phyloP scores from a whole-genome alignment of 2,888 invertebrate species.

The Synanthedon formicaeformis region DNA sequence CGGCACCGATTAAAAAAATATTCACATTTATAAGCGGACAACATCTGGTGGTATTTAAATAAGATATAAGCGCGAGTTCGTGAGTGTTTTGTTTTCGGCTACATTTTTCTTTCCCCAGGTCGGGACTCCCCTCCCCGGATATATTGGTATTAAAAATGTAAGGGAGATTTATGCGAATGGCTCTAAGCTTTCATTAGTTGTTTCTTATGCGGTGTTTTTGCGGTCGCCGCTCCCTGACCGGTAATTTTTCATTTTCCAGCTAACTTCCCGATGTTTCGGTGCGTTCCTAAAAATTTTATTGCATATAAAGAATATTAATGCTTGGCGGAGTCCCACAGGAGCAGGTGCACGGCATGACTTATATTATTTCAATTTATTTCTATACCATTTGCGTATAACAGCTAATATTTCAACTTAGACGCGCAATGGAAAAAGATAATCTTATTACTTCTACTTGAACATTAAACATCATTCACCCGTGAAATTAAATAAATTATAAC shows the following conservation, averaged over 20 bases:
- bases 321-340: slow-evolving; percentile 26
- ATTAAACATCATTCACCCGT: no score
- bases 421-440: no score
- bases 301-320: slow-evolving; percentile 70
- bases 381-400: neutral
- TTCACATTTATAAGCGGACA: slow-evolving; percentile 62
- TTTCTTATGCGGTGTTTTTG: slow-evolving; percentile 65
- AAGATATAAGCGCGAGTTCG: slow-evolving; percentile 65
- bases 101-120: slow-evolving; percentile 44
- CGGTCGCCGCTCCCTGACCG: slow-evolving; percentile 67
- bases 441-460: no score
- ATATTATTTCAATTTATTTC: slow-evolving; percentile 30
- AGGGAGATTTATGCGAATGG: slow-evolving; percentile 71
- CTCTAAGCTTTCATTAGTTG: slow-evolving; percentile 71
- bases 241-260: slow-evolving; percentile 68
- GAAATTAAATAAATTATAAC: no score
- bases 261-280: slow-evolving; percentile 58
- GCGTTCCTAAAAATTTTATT: slow-evolving; percentile 57
- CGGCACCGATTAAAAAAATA: slow-evolving; percentile 65
- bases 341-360: slow-evolving; percentile 65
- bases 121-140: slow-evolving; percentile 58
- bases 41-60: slow-evolving; percentile 68
- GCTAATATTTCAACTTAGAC: neutral
- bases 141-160: slow-evolving; percentile 72
- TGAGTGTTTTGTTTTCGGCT: slow-evolving; percentile 54